Evolutionary conservation across 30 jellyfish, hydroid and myxozoan genomes (phyloP).

Genomic region (Hydra vulgaris): DNA sequence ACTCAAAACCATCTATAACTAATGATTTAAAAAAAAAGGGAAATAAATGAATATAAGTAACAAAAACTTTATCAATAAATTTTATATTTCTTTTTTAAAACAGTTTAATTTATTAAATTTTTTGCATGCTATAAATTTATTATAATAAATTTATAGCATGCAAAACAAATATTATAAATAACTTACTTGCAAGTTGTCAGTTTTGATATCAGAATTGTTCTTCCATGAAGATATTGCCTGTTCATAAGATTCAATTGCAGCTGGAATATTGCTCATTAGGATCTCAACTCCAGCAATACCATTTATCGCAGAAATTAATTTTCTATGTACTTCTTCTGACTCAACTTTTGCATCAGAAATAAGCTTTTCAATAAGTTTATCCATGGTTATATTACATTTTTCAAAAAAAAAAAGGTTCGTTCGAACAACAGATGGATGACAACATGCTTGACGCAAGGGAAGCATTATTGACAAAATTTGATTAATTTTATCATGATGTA

Average conservation of each 20-base stretch:
- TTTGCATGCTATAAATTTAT: too few species aligned
- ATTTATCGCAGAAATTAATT: constrained; percentile 51
- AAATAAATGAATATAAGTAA: too few species aligned
- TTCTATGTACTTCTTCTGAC: constrained; percentile 77
- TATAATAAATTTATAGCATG: too few species aligned
- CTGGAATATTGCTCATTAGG: constrained; percentile 6
- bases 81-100: too few species aligned
- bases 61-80: too few species aligned
- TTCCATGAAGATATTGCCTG: constrained; percentile 61
- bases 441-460: constrained; percentile 79
- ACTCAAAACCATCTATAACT: too few species aligned
- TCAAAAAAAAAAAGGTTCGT: constrained; percentile 36
- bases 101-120: too few species aligned
- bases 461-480: constrained; percentile 56
- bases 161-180: background rate
- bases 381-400: constrained; percentile 69
- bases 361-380: constrained; percentile 43
- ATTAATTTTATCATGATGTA: background rate
- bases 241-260: constrained; percentile 45
- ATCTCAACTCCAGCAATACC: constrained; percentile 63
- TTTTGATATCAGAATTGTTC: constrained; percentile 42
- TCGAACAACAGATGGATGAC: constrained; percentile 83
- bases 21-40: too few species aligned
- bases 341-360: constrained; percentile 57
- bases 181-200: constrained; percentile 66